Evolutionary conservation across 2,888 invertebrate genomes (phyloP), one percentile per base, ranked within the genome.

Genomic region (Nebria brevicollis): DNA sequence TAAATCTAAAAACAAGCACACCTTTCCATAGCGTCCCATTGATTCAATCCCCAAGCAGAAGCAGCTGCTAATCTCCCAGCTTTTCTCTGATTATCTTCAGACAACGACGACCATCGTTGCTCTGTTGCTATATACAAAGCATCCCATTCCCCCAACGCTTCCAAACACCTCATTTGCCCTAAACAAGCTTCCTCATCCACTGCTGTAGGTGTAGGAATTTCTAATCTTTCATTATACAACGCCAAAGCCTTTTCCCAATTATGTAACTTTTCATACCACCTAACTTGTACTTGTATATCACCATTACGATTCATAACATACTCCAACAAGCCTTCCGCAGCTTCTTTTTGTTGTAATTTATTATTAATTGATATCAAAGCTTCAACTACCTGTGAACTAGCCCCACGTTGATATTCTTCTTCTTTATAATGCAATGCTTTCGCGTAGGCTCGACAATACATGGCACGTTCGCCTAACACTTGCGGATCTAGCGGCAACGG

Each of bases 181-280:
- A 99, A 90, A 42, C 94, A 94, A 0, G 97, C 93, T 77, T 97
- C 97, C 81, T 95, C 91, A 86, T 97, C 95, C 10, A 85, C 83
- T 13, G 83, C 84, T 13, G 76, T 78, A 8, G 91, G 90, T 0
- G 91, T 90, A 83, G 94, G 93, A 0, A 89, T 90, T 7, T 91
- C 90, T 70, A 96, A 89, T 86, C 96, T 95, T 77, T 94, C 94
- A 75, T 94, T 92, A 86, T 99, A 99, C 0, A 97, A 92, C 83
- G 94, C 93, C 68, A 98, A 90, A 0, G 99, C 99, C 87, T 97
- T 97, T 85, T 98, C 98, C 99, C 99, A 99, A 87, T 98, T 98
- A 89, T 99, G 98, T 1, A 99, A 90, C 89, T 99, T 99, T 88
- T 99, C 99, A 88, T 98, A 98, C 99, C 99, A 99, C 7, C 97